Base-by-base conservation (phyloP, 2,113 vertebrate species). In the Manacus vitellinus region DNA sequence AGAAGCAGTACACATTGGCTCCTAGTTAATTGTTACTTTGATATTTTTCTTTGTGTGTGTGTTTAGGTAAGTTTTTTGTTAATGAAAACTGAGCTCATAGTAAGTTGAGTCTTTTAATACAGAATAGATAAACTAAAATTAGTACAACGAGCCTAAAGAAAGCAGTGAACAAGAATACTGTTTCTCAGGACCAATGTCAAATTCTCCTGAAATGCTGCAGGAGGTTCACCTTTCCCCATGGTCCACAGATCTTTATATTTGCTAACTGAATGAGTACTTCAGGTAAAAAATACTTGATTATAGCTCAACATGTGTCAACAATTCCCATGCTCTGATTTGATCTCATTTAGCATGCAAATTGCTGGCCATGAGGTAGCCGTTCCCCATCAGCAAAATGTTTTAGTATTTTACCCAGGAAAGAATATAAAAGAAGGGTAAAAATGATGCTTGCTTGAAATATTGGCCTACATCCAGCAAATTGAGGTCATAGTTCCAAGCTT, bases 281-380 rank as follows among this genome's bases (percentile, higher is more conserved):
- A 8, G 37, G 19, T 28, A 35, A 88, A 85, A 86, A 81, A 55
- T 28, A 23, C 19, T 22, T 35, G 5, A 41, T 20, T 37, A 1
- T 8, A 46, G 28, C 4, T 12, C 41, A 47, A 43, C 1, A 0
- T 0, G 1, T 3, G 1, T 46, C 52, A 72, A 28, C 19, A 82
- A 12, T 33, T 83, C 39, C 39, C 4, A 0, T 58, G 49, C 46
- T 25, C 44, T 54, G 33, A 47, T 37, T 49, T 54, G 12, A n/a
- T 74, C 41, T 87, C 44, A 46, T 76, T 41, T 20, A 49, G 18
- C 54, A 28, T 33, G n/a, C 30, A 54, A 37, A 21, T 56, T 17
- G 2, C 62, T 61, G 72, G 6, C 47, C 31, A 7, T 37, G 46
- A 76, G 37, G 54, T 8, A 51, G 12, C 33, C 20, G 8, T 31